Evolutionary conservation across 2,797 vertebrate species (phyloP), one percentile per base, ranked within the genome.

Genomic region (Neosalanx taihuensis): DNA sequence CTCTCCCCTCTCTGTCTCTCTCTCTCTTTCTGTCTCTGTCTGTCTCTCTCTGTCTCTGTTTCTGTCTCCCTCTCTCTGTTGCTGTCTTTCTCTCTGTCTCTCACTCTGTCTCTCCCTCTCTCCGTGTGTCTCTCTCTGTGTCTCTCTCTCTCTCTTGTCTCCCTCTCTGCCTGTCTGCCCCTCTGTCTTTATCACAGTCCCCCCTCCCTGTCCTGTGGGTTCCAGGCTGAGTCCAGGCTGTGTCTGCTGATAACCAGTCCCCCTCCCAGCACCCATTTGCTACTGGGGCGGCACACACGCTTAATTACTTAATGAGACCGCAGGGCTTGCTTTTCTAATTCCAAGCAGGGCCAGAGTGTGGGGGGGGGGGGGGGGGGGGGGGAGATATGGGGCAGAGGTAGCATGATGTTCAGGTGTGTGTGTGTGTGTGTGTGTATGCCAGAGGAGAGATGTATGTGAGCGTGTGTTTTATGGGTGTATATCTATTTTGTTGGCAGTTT

Each of bases 401-500:
- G 63, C 2, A 35, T 41, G 63, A 64, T 64, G 18, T 64, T 23
- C 20, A 41, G n/a, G 49, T 51, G 49, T 51, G 49, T 51, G 49
- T 23, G 63, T 12, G 63, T 64, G 62, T 41, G 33, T 30, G 56
- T n/a, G 56, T 30, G 23, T 4, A 18, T 5, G 4, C 1, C 18
- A 56, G 61, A 35, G 30, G 61, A 18, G 61, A 18, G 31, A 88
- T 86, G 82, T 86, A 85, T 88, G 10, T 33, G 84, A 88, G 80
- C 7, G 58, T 29, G 73, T 61, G 67, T 71, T 73, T 57, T 79
- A 71, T n/a, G 78, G 75, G 74, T 79, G 68, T 84, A 86, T 82
- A 93, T 93, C 88, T 81, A 83, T 92, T 91, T 90, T 90, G 88
- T 90, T 91, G 92, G 90, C 91, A 92, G 89, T 91, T 92, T 88